Evolutionary conservation across 2,113 vertebrate genomes (phyloP), one percentile per base, ranked within the genome.

Genomic region (Trogon melanurus): DNA sequence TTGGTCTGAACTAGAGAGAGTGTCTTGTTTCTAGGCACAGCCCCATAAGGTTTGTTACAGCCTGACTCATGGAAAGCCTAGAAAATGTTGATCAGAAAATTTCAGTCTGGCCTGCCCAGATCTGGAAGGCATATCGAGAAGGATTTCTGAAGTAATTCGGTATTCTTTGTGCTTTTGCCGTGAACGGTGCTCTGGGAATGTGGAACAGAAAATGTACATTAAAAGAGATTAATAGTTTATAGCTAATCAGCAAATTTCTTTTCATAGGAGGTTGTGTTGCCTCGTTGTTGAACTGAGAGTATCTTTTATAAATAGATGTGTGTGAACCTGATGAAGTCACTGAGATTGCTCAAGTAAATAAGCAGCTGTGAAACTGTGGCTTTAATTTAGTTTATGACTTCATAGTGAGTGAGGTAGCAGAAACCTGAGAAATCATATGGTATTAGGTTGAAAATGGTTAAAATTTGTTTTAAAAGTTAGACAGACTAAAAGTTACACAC

Each of bases 381-480:
- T 96, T 93, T 93, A 89, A 85, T 90, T 96, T 97, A 93, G 58
- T 73, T 85, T 70, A 48, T 96, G 82, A 93, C 91, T 76, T 91
- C 91, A 88, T 48, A 90, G 65, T 2, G 5, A 95, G 23, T 0
- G 1, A 86, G 90, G 79, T 73, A 91, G 85, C 60, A 93, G 95
- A 80, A 91, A 88, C 79, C 25, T 94, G 92, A 97, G 93, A 93
- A 91, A 93, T 86, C 75, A 23, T 41, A 56, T 9, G 51, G 29
- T 76, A 72, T 73, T 75, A 62, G 44, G 14, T 4, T 60, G 56
- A 62, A 95, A 93, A 71, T 60, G 90, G 34, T 38, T 90, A 64
- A 80, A 91, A 95, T 78, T 85, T 74, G 57, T 67, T 93, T 66
- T n/a, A 86, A 41, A 86, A 80, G 26, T 70, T 54, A 36, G 57